These are phyloP conservation scores for Dolichomitus sp. DNA, from an alignment of 2,888 invertebrate species.

Conservation along the genomic window DNA sequence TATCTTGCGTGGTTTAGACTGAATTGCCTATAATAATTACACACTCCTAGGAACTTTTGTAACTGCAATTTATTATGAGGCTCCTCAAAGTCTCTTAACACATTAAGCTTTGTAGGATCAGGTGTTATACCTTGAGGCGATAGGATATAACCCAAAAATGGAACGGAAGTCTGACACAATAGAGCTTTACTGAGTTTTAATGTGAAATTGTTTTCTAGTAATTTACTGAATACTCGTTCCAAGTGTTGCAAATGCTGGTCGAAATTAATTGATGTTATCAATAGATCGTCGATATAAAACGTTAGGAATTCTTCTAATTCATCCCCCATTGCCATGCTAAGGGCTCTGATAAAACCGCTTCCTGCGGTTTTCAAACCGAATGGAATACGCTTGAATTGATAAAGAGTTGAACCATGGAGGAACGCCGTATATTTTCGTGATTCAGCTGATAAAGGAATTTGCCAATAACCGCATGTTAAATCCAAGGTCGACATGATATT, in stretches of 20 bases:
- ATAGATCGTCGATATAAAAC: slow-evolving; percentile 13
- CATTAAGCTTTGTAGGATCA: slow-evolving; percentile 62
- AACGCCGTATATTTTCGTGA: slow-evolving; percentile 25
- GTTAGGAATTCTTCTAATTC: slow-evolving; percentile 25
- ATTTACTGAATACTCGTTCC: slow-evolving; percentile 61
- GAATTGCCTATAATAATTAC: slow-evolving; percentile 58
- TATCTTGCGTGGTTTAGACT: slow-evolving; percentile 36
- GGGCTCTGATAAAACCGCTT: slow-evolving; percentile 1
- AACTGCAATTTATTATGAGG: slow-evolving; percentile 72
- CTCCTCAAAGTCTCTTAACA: slow-evolving; percentile 69
- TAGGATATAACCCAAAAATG: slow-evolving; percentile 60
- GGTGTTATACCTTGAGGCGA: slow-evolving; percentile 45
- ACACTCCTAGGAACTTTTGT: slow-evolving; percentile 66
- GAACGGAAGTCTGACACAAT: slow-evolving; percentile 51
- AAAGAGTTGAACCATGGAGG: background rate
- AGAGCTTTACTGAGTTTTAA: slow-evolving; percentile 47
- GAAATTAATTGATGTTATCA: slow-evolving; percentile 6
- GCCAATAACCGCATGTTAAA: slow-evolving; percentile 20
- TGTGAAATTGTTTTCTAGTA: slow-evolving; percentile 69
- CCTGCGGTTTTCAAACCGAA: no score
- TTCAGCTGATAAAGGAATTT: background rate
- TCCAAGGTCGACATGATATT: slow-evolving; percentile 20
- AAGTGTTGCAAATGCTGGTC: slow-evolving; percentile 60
- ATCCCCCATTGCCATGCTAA: slow-evolving; percentile 21
- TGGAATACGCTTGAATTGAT: slow-evolving; percentile 23